Evolutionary conservation across 2,888 invertebrate genomes (phyloP).

Genomic region (Mythimna impura): DNA sequence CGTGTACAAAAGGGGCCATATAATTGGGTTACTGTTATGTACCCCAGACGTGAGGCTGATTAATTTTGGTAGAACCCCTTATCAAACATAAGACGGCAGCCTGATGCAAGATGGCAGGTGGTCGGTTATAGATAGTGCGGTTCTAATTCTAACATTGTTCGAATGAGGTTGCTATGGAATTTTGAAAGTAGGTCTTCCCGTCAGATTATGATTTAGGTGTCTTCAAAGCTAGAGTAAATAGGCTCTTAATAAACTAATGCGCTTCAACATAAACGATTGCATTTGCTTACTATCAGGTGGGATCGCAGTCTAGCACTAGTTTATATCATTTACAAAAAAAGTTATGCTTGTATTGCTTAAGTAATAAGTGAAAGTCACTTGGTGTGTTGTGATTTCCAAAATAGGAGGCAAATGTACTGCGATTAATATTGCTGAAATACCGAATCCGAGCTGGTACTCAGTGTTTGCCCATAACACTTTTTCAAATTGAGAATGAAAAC

Average conservation of each 20-base stretch:
- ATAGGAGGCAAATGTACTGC: not conserved
- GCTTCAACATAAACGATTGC: too few species aligned
- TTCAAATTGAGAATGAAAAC: not conserved
- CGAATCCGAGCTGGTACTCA: not conserved
- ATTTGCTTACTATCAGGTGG: too few species aligned
- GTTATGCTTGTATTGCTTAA: not conserved
- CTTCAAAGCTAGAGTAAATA: too few species aligned
- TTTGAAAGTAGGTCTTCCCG: not conserved
- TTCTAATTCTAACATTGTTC: conserved; percentile 35
- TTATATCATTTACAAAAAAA: too few species aligned
- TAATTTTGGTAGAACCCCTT: conserved; percentile 64
- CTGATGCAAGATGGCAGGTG: conserved; percentile 57
- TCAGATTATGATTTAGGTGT: too few species aligned
- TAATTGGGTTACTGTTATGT: conserved; percentile 64
- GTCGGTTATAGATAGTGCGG: conserved; percentile 27
- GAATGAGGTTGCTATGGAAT: conserved; percentile 10
- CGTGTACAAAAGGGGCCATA: conserved; percentile 50
- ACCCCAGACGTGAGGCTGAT: conserved; percentile 57
- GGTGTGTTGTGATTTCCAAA: too few species aligned
- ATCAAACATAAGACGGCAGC: conserved; percentile 51
- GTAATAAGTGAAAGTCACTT: not conserved
- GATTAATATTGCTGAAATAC: not conserved
- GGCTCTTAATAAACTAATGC: too few species aligned
- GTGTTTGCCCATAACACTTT: not conserved
- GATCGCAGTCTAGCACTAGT: too few species aligned